phyloP scores from a whole-genome alignment of 2,888 invertebrate genomes.

The Cyaniris semiargus region DNA sequence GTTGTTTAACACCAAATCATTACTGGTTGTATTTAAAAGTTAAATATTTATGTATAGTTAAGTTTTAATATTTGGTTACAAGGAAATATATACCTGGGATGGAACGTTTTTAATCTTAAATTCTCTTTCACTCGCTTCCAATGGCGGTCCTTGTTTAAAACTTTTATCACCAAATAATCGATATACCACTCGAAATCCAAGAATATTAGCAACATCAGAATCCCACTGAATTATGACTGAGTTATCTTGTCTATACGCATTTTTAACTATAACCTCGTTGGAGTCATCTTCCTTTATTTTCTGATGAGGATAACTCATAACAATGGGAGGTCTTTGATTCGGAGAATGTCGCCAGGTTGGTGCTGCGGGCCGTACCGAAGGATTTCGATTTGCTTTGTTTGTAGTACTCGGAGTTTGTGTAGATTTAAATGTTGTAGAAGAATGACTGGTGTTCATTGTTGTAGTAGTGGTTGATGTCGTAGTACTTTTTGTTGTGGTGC shows the following conservation, averaged over 20 bases:
- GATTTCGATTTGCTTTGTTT: conserved; percentile 56
- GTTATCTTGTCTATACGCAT: conserved; percentile 91
- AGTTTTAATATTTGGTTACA: not conserved
- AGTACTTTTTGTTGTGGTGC: conserved; percentile 50
- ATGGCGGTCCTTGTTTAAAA: conserved; percentile 93
- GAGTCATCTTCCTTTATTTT: conserved; percentile 83
- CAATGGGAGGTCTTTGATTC: conserved; percentile 85
- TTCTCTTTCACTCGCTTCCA: conserved; percentile 93
- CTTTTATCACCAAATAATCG: conserved; percentile 93
- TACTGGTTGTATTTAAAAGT: conserved; percentile 10
- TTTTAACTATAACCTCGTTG: conserved; percentile 91
- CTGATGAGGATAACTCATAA: conserved; percentile 85
- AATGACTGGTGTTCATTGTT: conserved; percentile 48
- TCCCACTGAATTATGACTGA: conserved; percentile 96
- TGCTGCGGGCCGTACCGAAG: conserved; percentile 65
- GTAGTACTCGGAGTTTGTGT: conserved; percentile 55
- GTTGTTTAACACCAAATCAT: too few species aligned
- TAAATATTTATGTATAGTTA: not conserved
- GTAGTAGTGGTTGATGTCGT: conserved; percentile 45
- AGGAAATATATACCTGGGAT: conserved; percentile 82
- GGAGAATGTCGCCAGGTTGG: conserved; percentile 74
- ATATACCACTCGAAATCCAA: conserved; percentile 95
- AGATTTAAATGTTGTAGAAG: conserved; percentile 51
- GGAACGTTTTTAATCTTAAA: conserved; percentile 97
- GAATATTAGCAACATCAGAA: conserved; percentile 90